These are phyloP conservation scores for Atethmia centrago DNA, from an alignment of 2,888 invertebrate species.

Conservation along the genomic window DNA sequence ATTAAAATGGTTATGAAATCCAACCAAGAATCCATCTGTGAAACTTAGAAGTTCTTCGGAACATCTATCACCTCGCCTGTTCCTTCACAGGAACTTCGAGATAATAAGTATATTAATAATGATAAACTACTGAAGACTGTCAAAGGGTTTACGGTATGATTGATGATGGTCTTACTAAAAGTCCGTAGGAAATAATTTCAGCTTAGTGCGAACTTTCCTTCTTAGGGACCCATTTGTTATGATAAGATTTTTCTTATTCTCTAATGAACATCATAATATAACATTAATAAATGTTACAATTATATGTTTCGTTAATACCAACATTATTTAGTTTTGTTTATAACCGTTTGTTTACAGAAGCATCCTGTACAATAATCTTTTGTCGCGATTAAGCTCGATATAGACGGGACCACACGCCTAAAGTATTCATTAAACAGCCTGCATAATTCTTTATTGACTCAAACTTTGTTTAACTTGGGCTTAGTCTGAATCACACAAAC, in stretches of 20 bases:
- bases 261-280: background rate
- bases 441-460: slow-evolving; percentile 23
- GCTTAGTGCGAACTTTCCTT: background rate
- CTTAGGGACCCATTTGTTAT: background rate
- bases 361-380: background rate
- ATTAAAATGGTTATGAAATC: background rate
- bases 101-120: slow-evolving; percentile 1
- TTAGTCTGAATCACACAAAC: slow-evolving; percentile 22
- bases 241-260: background rate
- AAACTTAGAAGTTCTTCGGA: background rate
- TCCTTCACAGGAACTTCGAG: background rate
- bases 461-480: slow-evolving; percentile 46
- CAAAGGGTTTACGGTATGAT: slow-evolving; percentile 8
- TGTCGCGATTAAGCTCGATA: slow-evolving; percentile 8
- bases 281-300: too few relatives aligned
- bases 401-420: background rate
- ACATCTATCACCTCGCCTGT: background rate
- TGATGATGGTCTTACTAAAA: slow-evolving; percentile 18
- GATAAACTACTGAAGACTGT: slow-evolving; percentile 11
- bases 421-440: slow-evolving; percentile 40
- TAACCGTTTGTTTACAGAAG: background rate
- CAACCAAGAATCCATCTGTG: background rate
- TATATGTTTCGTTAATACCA: background rate
- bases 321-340: background rate
- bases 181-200: background rate